A percentile compares a stretch with the other conserved stretches of the same genome.
phyloP scores from a whole-genome alignment of 2,113 vertebrate genomes.

The Carassius carassius region DNA sequence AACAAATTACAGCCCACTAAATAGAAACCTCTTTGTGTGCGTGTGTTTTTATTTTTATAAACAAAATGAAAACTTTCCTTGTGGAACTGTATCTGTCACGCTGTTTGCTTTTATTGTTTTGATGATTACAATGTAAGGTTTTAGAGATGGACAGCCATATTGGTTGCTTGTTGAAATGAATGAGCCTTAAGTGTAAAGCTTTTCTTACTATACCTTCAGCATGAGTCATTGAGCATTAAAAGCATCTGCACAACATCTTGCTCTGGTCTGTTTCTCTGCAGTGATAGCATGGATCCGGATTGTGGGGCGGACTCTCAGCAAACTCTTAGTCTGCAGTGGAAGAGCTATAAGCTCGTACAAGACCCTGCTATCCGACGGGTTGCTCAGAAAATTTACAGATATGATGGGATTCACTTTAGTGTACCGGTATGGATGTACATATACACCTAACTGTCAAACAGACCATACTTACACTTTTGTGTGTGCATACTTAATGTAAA shows the following conservation, averaged over 20 bases:
- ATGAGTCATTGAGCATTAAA: not conserved
- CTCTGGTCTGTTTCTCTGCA: slow-evolving; percentile 52
- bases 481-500: not conserved
- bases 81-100: not conserved
- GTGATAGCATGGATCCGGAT: slow-evolving; percentile 92
- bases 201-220: not conserved
- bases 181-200: slow-evolving; percentile 3
- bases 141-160: not conserved
- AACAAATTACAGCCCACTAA: not conserved
- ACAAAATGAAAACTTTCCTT: not conserved
- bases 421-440: slow-evolving; percentile 77
- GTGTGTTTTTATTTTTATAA: not conserved
- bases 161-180: not conserved
- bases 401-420: slow-evolving; percentile 90
- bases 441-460: no score
- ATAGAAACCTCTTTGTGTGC: not conserved
- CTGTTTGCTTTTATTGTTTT: not conserved
- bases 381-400: slow-evolving; percentile 90
- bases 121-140: not conserved
- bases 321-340: slow-evolving; percentile 89
- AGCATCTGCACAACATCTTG: not conserved
- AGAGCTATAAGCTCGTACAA: slow-evolving; percentile 92
- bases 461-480: no score
- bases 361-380: slow-evolving; percentile 84
- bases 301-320: slow-evolving; percentile 85